Percentiles rank a stretch among this genome's conserved stretches.
Evolutionary conservation across 1,140 invertebrate genomes (phyloP).

Genomic region (Cydia strobilella): DNA sequence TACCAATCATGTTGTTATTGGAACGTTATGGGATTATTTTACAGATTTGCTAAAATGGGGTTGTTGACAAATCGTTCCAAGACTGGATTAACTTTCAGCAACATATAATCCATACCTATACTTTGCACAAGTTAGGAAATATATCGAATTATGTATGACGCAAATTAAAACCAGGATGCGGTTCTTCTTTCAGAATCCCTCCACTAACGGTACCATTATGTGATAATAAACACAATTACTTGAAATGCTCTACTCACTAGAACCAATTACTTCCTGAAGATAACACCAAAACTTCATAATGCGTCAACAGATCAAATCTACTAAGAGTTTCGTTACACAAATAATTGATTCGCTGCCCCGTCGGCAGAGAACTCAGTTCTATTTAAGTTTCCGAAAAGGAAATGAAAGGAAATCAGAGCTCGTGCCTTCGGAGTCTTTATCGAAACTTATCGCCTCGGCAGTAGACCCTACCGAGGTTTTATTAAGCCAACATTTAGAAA

Average conservation of each 20-base stretch:
- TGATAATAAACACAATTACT: background rate
- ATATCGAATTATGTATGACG: too few relatives aligned
- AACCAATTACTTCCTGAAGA: slow-evolving; percentile 22
- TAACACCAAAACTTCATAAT: slow-evolving; percentile 20
- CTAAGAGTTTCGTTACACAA: slow-evolving; percentile 71
- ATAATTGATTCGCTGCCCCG: slow-evolving; percentile 77
- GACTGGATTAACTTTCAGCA: too few relatives aligned
- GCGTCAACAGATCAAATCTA: slow-evolving; percentile 57
- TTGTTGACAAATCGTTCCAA: background rate
- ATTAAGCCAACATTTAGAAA: slow-evolving; percentile 65
- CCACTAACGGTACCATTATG: too few relatives aligned
- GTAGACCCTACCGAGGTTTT: slow-evolving; percentile 63
- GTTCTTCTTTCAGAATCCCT: too few relatives aligned
- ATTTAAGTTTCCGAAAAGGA: slow-evolving; percentile 80
- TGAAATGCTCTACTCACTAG: background rate
- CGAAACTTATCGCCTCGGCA: slow-evolving; percentile 73
- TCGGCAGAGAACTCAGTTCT: slow-evolving; percentile 78
- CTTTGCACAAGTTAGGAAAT: too few relatives aligned
- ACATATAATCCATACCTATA: too few relatives aligned
- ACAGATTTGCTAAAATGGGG: background rate
- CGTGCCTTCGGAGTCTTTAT: slow-evolving; percentile 72
- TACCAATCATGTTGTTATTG: slow-evolving; percentile 9
- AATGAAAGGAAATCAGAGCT: slow-evolving; percentile 79
- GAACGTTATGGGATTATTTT: slow-evolving; percentile 16
- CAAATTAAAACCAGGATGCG: too few relatives aligned